Base-by-base conservation (phyloP, 1,140 invertebrate species). In the Drosophila carrolli region DNA sequence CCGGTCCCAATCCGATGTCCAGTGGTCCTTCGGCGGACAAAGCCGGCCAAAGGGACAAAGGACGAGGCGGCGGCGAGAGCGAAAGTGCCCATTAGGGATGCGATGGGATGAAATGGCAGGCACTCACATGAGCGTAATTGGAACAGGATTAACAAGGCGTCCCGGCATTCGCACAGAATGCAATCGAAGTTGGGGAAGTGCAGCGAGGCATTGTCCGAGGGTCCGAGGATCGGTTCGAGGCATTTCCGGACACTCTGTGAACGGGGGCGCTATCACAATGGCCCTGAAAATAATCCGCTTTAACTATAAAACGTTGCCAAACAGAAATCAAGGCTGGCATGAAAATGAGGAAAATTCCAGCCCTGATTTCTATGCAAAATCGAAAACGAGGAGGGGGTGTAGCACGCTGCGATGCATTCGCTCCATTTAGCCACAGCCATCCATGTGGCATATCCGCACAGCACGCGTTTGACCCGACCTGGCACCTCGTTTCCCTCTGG, bases 201-300 rank as follows among this genome's bases (percentile, higher is more conserved):
- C 56, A 43, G 29, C 65, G 43, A 11, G 58, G 61, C 76, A 89
- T 84, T 88, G 83, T 89, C 83, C 83, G 58, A 71, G 55, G 70
- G 59, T 75, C 72, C 77, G 47, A 78, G 63, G 60, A 66, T 66
- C 60, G 60, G 23, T 41, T 46, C 43, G 57, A 63, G 62, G 78
- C 77, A 80, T 74, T 80, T 75, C 80, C 81, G 74, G 67, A 67
- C 57, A 46, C 19, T 23, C 47, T 29, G 38, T 41, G 48, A 58
- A 54, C 53, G 58, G 51, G 47, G 66, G 65, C 60, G 32, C 23
- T 47, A 16, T 14, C 63, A 89, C 77, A 89, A 88, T 81, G 65
- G 48, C 40, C 63, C 81, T 71, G 76, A 90, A 86, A 91, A 84
- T 91, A 91, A 91, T 91, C 88, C 83, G 88, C 88, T 91, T 91